These are phyloP conservation scores for Mythimna vitellina DNA, from an alignment of 2,888 invertebrate genomes.

Conservation along the genomic window DNA sequence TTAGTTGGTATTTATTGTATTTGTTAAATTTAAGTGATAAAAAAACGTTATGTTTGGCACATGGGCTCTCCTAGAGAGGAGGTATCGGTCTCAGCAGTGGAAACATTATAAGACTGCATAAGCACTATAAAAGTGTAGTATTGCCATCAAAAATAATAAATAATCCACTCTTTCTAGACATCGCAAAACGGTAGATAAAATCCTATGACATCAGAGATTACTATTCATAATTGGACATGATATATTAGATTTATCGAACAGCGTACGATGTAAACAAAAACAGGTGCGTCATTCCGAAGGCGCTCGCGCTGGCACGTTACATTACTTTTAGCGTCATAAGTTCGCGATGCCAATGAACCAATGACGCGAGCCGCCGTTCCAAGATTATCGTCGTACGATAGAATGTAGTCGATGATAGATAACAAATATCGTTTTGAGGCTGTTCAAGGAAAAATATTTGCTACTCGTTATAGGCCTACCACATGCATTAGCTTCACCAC, in stretches of 20 bases:
- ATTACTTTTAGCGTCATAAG: constrained; percentile 28
- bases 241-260: constrained; percentile 27
- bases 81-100: too few relatives aligned
- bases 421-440: constrained; percentile 5
- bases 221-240: constrained; percentile 32
- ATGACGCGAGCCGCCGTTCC: constrained; percentile 24
- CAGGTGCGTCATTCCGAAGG: constrained; percentile 22
- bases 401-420: constrained; percentile 5
- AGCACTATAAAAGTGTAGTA: too few relatives aligned
- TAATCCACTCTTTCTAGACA: neutral
- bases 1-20: too few relatives aligned
- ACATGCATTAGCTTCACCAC: too few relatives aligned
- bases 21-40: too few relatives aligned
- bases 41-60: too few relatives aligned
- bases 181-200: constrained; percentile 24
- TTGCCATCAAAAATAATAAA: too few relatives aligned
- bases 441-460: constrained; percentile 5
- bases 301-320: constrained; percentile 54
- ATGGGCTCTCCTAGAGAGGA: too few relatives aligned
- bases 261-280: constrained; percentile 36
- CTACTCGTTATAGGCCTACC: neutral
- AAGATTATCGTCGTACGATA: constrained; percentile 35
- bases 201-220: constrained; percentile 22
- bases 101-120: too few relatives aligned
- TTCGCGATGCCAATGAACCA: constrained; percentile 38